Percentiles rank a stretch among this genome's conserved stretches.
These are phyloP conservation scores for Hypena proboscidalis DNA, from an alignment of 2,888 invertebrate genomes.

Conservation along the genomic window DNA sequence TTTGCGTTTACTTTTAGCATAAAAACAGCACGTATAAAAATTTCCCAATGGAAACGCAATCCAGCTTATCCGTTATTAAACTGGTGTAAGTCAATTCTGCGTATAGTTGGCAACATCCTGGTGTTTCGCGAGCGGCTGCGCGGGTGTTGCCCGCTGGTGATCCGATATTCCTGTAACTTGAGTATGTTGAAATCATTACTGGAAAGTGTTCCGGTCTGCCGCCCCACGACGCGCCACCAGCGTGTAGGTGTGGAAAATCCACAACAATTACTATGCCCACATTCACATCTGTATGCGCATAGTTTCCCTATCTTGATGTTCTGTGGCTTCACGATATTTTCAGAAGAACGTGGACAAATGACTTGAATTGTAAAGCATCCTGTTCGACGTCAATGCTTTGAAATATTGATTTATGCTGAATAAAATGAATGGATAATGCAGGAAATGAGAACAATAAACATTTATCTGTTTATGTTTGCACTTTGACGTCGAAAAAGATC, in stretches of 20 bases:
- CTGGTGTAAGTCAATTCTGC: conserved; percentile 49
- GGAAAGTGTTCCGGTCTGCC: conserved; percentile 73
- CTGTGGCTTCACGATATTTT: conserved; percentile 22
- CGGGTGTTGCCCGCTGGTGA: conserved; percentile 51
- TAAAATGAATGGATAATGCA: conserved; percentile 1
- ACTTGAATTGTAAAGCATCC: conserved; percentile 23
- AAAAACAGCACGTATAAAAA: conserved; percentile 4
- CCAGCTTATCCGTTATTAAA: conserved; percentile 22
- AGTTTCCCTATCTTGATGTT: conserved; percentile 32
- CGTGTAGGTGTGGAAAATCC: conserved; percentile 59
- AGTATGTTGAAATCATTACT: conserved; percentile 69
- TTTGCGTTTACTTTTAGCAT: conserved; percentile 1
- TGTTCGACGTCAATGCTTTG: conserved; percentile 16
- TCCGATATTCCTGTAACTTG: conserved; percentile 69
- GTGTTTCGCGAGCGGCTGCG: conserved; percentile 51
- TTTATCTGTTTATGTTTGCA: conserved; percentile 2
- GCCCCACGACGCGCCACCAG: conserved; percentile 31
- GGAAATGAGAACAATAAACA: conserved; percentile 5
- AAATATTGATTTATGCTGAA: conserved; percentile 10
- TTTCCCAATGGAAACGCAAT: conserved; percentile 31
- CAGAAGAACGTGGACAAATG: conserved; percentile 21
- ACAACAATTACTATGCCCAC: conserved; percentile 36
- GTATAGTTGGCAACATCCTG: conserved; percentile 56
- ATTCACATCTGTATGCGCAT: conserved; percentile 40
- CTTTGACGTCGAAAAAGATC: background rate